Evolutionary conservation across 2,888 invertebrate species (phyloP).

Genomic region (Cephonodes hylas): DNA sequence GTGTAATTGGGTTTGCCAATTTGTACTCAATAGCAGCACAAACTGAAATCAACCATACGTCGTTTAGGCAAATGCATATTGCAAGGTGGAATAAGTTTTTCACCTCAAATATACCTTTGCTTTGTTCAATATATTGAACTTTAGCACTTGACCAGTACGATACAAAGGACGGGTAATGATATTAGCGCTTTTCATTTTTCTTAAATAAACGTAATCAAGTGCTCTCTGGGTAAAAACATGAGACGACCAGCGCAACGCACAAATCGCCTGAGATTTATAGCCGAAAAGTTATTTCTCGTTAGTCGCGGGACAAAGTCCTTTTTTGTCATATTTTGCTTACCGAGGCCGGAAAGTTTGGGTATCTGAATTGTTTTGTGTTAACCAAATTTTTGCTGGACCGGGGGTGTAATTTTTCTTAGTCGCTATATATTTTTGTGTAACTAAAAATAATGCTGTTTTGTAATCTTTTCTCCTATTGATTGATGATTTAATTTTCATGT

Average conservation of each 20-base stretch:
- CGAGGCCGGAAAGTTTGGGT: not conserved
- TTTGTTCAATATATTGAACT: not conserved
- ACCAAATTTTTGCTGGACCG: not conserved
- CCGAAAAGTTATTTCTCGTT: slow-evolving; percentile 15
- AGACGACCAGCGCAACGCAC: slow-evolving; percentile 10
- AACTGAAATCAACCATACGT: too few species aligned
- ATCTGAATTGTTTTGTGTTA: not conserved
- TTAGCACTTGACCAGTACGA: not conserved
- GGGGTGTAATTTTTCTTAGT: not conserved
- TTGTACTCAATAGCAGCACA: too few species aligned
- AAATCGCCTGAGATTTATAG: slow-evolving; percentile 14
- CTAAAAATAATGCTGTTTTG: not conserved
- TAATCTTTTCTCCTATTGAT: too few species aligned
- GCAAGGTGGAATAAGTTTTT: too few species aligned
- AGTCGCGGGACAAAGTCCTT: slow-evolving; percentile 7
- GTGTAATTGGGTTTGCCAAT: too few species aligned
- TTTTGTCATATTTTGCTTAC: slow-evolving; percentile 7
- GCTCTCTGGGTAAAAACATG: not conserved
- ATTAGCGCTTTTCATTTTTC: not conserved
- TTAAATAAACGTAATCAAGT: slow-evolving; percentile 1
- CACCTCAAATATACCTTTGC: too few species aligned
- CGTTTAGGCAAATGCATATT: too few species aligned
- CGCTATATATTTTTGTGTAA: too few species aligned
- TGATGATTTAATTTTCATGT: too few species aligned
- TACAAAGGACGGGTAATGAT: not conserved